Base-by-base conservation (phyloP, 2,888 invertebrate genomes). In the Orgyia antiqua region DNA sequence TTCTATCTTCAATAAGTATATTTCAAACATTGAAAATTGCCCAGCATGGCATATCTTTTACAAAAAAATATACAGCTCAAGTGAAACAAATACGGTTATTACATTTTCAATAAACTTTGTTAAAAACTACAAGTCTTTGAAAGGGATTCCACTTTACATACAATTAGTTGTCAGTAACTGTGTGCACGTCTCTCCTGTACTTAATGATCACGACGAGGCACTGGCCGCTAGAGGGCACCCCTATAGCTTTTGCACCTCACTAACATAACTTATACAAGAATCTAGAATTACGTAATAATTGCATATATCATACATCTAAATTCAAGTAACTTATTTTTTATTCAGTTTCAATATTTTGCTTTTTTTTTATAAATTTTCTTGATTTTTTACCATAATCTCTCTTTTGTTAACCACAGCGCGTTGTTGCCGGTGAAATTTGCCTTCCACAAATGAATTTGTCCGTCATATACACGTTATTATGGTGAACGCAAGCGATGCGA, bases 401-500 rank as follows among this genome's bases (percentile, higher is more conserved):
- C 55, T 80, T 87, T 83, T 80, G 83, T 87, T 70, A 69, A 69
- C 78, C 79, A 76, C 78, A 74, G 73, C 77, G 68, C 83, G 88
- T 89, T 89, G 89, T 89, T 89, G 89, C 89, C 89, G 88, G 89
- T 89, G 89, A 89, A 89, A 89, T 89, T 87, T 89, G 89, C 89
- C 89, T 89, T 89, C 86, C 88, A 89, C 89, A 83, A 88, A 82
- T 76, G 75, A 80, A 79, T 82, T 77, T 71, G 83, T 80, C 78
- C 70, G 56, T 74, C 58, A 66, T 58, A 54, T 56, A 55, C 42
- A 47, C 48, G 45, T 42, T 53, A 55, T 42, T 52, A 56, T 53
- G 51, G 51, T 51, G 52, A 45, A 42, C 49, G 50, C 56, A 39
- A 37, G 36, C 32, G 39, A 45, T 41, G 53, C 48, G 47, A 43